phyloP scores from a whole-genome alignment of 1,140 invertebrate species.

The Mercenaria mercenaria region DNA sequence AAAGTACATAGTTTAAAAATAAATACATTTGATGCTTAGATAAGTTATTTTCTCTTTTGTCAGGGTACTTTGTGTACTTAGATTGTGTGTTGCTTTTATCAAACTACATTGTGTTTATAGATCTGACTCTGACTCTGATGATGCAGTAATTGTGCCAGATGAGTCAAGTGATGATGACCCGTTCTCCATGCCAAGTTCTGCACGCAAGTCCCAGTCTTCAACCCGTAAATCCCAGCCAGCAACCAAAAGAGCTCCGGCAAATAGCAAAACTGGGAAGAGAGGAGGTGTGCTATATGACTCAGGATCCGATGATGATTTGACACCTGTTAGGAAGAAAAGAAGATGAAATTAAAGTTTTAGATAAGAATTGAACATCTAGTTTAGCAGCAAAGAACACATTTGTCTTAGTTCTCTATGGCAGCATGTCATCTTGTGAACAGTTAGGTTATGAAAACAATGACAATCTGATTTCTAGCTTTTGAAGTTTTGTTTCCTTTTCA shows the following conservation, averaged over 20 bases:
- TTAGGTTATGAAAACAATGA: no score
- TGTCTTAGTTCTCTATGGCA: no score
- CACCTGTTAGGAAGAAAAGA: slow-evolving; percentile 64
- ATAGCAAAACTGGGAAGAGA: slow-evolving; percentile 19
- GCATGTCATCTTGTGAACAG: no score
- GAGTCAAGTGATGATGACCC: slow-evolving; percentile 71
- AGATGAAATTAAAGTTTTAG: slow-evolving; percentile 63
- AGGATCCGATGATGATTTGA: slow-evolving; percentile 73
- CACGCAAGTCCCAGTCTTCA: slow-evolving; percentile 18
- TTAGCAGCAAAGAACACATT: no score
- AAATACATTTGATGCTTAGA: not conserved
- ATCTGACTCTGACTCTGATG: slow-evolving; percentile 66
- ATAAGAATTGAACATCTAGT: not conserved
- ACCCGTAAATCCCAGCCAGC: slow-evolving; percentile 44
- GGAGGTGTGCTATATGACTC: slow-evolving; percentile 69
- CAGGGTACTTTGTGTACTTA: not conserved
- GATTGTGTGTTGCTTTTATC: no score
- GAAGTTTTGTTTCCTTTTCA: no score
- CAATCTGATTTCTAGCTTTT: no score
- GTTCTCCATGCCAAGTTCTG: slow-evolving; percentile 34
- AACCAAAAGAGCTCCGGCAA: not conserved
- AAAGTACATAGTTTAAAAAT: not conserved
- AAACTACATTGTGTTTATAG: slow-evolving; percentile 44
- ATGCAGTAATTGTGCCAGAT: slow-evolving; percentile 51
- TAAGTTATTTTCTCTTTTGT: not conserved